Evolutionary conservation across 2,797 vertebrate species (phyloP), one percentile per base, ranked within the genome.

Genomic region (Rhinatrema bivittatum): DNA sequence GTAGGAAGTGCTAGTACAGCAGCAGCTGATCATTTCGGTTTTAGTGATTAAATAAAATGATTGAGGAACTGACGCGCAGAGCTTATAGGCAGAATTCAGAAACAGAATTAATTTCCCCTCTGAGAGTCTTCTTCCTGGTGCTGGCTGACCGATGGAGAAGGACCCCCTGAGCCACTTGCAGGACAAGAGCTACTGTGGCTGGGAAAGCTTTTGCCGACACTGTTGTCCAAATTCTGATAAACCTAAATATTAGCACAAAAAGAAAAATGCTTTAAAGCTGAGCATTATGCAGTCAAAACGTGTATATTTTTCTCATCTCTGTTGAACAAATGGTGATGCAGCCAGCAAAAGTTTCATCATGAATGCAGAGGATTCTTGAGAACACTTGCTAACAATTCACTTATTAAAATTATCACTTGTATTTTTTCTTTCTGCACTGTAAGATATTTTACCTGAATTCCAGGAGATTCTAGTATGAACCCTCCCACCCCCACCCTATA

Each of bases 191-290:
- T 56, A 36, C 53, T 74, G 19, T 39, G 48, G 40, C 16, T 10
- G 5, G 45, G 56, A 28, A 31, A 11, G 5, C 14, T 25, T 7
- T 54, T 45, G 12, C 43, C 35, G 39, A 17, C 1, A 1, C 9
- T 39, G 46, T 42, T 56, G 15, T 56, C 65, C 19, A 7, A 33
- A 9, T 67, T 74, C 36, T 68, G 65, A 27, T 72, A 81, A 53
- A 70, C 36, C 79, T 85, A 37, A 32, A 50, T 2, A 21, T 19
- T 19, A 32, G 15, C 20, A 39, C n/a, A n/a, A n/a, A n/a, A n/a
- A n/a, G n/a, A n/a, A n/a, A n/a, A n/a, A n/a, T n/a, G n/a, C n/a
- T n/a, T n/a, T n/a, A n/a, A n/a, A n/a, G n/a, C n/a, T n/a, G n/a
- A n/a, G n/a, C n/a, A n/a, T n/a, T n/a, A n/a, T n/a, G n/a, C n/a